phyloP scores from a whole-genome alignment of 2,113 vertebrate species.

The Campylomormyrus numenius region DNA sequence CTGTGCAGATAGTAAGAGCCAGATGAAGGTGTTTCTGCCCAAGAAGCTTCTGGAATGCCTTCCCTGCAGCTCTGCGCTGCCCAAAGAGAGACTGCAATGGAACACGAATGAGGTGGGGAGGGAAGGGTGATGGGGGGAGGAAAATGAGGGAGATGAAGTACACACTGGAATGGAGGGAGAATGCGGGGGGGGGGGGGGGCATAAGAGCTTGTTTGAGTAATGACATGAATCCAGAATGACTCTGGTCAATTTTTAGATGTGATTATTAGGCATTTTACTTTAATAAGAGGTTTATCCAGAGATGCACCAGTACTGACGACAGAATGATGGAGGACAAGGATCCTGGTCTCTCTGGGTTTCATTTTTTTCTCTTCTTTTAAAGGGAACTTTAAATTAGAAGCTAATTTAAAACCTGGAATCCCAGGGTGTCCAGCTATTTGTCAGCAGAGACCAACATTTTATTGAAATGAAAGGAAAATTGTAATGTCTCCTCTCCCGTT shows the following conservation, averaged over 20 bases:
- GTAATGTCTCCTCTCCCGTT: neutral
- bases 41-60: conserved; percentile 82
- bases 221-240: neutral
- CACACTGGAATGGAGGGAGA: neutral
- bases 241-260: neutral
- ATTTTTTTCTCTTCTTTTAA: neutral
- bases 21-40: conserved; percentile 79
- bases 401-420: neutral
- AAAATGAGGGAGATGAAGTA: too few relatives aligned
- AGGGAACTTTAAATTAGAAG: neutral
- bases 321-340: neutral
- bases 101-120: conserved; percentile 78
- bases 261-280: neutral
- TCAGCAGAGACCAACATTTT: neutral
- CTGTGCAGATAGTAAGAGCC: conserved; percentile 60
- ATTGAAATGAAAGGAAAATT: neutral
- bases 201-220: neutral
- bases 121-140: neutral
- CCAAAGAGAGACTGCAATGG: conserved; percentile 77
- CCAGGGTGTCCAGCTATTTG: neutral
- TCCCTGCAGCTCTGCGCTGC: conserved; percentile 64
- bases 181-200: neutral
- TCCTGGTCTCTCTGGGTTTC: neutral
- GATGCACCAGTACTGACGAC: neutral
- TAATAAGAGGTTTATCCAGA: neutral